Evolutionary conservation across 1,140 invertebrate genomes (phyloP), one percentile per base, ranked within the genome.

Genomic region (Triops cancriformis): DNA sequence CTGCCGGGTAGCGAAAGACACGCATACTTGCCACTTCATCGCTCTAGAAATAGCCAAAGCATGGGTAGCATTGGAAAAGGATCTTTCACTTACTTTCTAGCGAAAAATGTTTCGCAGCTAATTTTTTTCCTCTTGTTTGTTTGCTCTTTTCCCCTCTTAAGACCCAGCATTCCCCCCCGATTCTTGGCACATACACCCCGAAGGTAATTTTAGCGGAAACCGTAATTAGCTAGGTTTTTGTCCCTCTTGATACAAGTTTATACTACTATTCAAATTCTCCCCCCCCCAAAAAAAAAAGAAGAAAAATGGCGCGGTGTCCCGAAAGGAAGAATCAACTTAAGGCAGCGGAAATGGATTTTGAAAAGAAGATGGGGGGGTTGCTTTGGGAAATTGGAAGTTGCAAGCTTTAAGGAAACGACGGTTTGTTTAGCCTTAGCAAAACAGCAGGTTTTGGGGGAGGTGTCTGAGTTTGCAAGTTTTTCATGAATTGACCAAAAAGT

Each of bases 21-120:
- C 23, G 51, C 51, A 64, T 64, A 64, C 51, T 64, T 64, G 51
- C 51, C 51, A 64, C 51, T 64, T 64, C 51, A 64, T 64, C 51
- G 51, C 51, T 64, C 51, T 64, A 64, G 51, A 64, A 64, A 64
- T 64, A 64, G 51, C 51, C 51, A 64, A 64, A 64, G 51, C 51
- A 64, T 64, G 51, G 51, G 51, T 64, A 37, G 31, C 51, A 64
- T 64, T 64, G 51, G 51, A 23, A 64, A 64, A 64, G 51, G 51
- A 64, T 64, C 51, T 64, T 64, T 64, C 23, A 64, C 51, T 64
- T 64, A 64, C 14, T 23, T 64, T 64, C 7, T 23, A 64, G 51
- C 51, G n/a, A 64, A 64, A n/a, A 37, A 37, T 37, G 18, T 64
- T 64, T 18, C 51, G 18, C 14, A 64, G 18, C 6, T 23, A 64